Percentiles rank a stretch among this genome's conserved stretches.
phyloP scores from a whole-genome alignment of 2,888 invertebrate genomes.

The Thymelicus lineola region DNA sequence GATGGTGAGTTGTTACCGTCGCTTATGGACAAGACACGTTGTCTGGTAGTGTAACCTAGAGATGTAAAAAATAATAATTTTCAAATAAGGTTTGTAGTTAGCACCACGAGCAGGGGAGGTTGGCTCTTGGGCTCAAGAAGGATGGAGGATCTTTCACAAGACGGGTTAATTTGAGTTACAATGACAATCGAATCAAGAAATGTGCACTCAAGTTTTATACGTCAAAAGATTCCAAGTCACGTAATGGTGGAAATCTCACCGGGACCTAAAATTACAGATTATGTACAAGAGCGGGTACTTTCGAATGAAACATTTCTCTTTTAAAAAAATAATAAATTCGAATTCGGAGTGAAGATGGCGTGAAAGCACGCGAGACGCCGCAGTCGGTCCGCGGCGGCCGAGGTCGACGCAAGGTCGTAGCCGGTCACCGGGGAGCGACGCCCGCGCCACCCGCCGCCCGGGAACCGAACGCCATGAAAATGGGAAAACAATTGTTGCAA shows the following conservation, averaged over 20 bases:
- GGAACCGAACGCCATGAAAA: conserved; percentile 56
- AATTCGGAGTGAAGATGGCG: conserved; percentile 52
- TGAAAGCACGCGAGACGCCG: conserved; percentile 53
- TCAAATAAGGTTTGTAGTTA: too few relatives aligned
- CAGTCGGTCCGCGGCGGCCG: conserved; percentile 54
- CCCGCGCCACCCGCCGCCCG: conserved; percentile 44
- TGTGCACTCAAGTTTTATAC: too few relatives aligned
- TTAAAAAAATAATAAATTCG: conserved; percentile 39
- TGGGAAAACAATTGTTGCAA: conserved; percentile 69
- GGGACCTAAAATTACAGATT: too few relatives aligned
- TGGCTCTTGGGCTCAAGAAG: too few relatives aligned
- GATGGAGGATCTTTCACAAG: too few relatives aligned
- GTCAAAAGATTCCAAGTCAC: not conserved
- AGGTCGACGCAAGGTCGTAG: conserved; percentile 69
- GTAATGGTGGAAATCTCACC: too few relatives aligned
- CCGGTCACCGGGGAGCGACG: conserved; percentile 62
- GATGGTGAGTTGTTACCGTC: not conserved
- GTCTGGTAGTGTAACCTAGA: too few relatives aligned
- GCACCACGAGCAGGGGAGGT: too few relatives aligned
- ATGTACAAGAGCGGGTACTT: conserved; percentile 20
- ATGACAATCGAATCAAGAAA: too few relatives aligned
- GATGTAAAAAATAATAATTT: too few relatives aligned
- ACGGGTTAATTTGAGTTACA: too few relatives aligned
- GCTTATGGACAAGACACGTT: too few relatives aligned
- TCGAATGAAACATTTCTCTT: conserved; percentile 26